Evolutionary conservation across 2,113 vertebrate genomes (phyloP).

Genomic region (Pica pica): DNA sequence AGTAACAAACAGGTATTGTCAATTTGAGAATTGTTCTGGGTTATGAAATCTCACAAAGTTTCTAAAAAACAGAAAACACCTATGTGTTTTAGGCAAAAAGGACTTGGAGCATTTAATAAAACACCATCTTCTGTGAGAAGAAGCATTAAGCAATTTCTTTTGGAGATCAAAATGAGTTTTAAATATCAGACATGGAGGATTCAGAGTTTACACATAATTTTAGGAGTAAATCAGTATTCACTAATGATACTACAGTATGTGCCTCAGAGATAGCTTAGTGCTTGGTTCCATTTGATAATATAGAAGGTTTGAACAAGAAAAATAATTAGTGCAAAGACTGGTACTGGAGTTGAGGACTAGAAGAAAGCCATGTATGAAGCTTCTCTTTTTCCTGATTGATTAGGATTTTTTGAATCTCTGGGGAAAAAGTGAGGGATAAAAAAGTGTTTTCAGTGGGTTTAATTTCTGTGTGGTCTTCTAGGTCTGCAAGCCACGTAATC

Average conservation of each 20-base stretch:
- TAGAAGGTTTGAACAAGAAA: background rate
- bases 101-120: background rate
- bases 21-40: background rate
- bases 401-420: background rate
- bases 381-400: background rate
- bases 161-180: background rate
- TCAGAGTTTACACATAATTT: background rate
- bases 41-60: background rate
- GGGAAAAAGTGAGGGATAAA: background rate
- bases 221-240: background rate
- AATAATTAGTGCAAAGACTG: background rate
- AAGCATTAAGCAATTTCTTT: background rate
- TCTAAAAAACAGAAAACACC: background rate
- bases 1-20: constrained; percentile 88
- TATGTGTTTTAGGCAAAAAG: background rate
- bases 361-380: background rate
- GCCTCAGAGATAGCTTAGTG: background rate
- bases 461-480: constrained; percentile 44
- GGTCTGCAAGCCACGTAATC: constrained; percentile 93
- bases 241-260: background rate
- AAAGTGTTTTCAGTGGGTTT: background rate
- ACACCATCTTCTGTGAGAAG: background rate
- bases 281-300: background rate
- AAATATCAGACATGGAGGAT: background rate
- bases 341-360: background rate